Conservation (phyloP, 2,888 invertebrate genomes). For the Aporophyla nigra region DNA sequence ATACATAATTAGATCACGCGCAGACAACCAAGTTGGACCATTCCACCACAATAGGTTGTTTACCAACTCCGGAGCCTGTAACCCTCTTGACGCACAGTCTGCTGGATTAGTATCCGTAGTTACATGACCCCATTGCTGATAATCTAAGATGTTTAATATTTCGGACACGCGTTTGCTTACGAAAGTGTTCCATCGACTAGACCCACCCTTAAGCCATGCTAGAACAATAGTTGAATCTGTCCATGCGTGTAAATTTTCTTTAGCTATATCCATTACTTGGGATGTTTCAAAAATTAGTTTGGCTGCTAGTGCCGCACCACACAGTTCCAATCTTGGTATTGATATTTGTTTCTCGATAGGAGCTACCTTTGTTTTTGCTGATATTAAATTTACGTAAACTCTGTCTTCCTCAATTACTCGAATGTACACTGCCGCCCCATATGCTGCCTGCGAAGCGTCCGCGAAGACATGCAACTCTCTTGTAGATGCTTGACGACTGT, state of each 20-base stretch:
- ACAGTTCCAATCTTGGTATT: conserved; percentile 36
- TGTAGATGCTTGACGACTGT: not conserved
- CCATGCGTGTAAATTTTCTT: too few species aligned
- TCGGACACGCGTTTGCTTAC: conserved; percentile 6
- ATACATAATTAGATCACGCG: not conserved
- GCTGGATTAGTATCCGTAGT: too few species aligned
- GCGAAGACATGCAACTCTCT: conserved; percentile 28
- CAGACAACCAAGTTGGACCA: too few species aligned
- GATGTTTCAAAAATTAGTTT: conserved; percentile 23
- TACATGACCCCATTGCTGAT: too few species aligned
- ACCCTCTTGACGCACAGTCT: too few species aligned
- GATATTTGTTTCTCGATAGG: conserved; percentile 20
- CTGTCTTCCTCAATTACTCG: conserved; percentile 9
- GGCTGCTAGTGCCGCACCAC: conserved; percentile 26
- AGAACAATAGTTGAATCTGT: too few species aligned
- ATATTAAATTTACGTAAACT: not conserved
- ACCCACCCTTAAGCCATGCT: too few species aligned
- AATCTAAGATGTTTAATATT: conserved; percentile 26
- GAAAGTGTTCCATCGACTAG: too few species aligned
- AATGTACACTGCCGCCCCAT: conserved; percentile 26
- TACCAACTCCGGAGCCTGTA: too few species aligned
- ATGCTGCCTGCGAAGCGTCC: conserved; percentile 22
- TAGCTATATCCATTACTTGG: not conserved
- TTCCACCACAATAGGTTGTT: too few species aligned
- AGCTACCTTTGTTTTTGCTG: not conserved